phyloP scores from a whole-genome alignment of 2,888 invertebrate genomes.

The Hipparchia sbordonii region DNA sequence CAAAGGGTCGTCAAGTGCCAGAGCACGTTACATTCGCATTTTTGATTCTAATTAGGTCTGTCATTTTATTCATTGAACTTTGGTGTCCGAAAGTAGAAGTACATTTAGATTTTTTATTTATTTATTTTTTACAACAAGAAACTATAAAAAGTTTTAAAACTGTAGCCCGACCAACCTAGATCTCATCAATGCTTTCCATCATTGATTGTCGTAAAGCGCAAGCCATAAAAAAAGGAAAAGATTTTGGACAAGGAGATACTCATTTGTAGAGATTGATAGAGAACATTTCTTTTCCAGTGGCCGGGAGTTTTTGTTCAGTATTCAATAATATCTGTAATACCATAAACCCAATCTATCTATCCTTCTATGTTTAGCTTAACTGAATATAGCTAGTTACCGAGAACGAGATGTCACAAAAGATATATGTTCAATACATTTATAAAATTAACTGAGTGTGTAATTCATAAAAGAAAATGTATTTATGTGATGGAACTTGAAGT shows the following conservation, averaged over 20 bases:
- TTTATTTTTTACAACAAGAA: no score
- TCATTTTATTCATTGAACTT: background rate
- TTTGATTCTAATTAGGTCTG: background rate
- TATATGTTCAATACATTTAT: constrained; percentile 2
- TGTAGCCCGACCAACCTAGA: no score
- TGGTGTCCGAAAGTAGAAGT: background rate
- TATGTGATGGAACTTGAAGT: background rate
- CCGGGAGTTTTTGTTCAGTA: no score
- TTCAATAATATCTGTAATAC: background rate
- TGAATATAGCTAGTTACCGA: background rate
- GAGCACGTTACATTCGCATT: background rate
- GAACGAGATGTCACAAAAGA: constrained; percentile 3
- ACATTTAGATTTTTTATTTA: no score
- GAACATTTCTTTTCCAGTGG: no score
- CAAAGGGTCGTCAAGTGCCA: background rate
- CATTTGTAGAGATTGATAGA: no score
- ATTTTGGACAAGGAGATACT: no score
- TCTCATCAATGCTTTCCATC: no score
- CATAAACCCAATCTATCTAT: background rate
- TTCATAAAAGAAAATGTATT: background rate
- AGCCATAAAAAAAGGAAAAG: no score
- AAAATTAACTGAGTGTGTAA: background rate
- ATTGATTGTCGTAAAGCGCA: no score
- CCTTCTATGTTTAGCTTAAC: background rate
- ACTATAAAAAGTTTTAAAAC: no score